phyloP scores from a whole-genome alignment of 2,113 vertebrate species.

The Balaenoptera acutorostrata region DNA sequence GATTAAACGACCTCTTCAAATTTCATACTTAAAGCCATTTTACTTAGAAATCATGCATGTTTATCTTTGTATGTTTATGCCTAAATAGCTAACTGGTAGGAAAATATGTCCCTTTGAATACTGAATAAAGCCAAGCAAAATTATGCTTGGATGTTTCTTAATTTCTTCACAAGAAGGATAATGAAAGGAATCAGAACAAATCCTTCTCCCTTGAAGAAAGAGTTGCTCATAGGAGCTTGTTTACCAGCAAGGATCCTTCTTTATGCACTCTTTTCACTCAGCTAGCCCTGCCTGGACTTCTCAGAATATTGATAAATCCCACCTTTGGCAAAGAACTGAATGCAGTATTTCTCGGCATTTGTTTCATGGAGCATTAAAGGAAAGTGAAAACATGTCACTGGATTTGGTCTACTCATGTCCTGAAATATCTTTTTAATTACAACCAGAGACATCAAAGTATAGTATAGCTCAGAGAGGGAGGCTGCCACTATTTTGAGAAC shows the following conservation, averaged over 20 bases:
- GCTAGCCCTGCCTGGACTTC: not conserved
- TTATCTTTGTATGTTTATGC: not conserved
- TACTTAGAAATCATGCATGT: not conserved
- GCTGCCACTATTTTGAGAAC: not conserved
- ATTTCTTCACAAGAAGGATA: not conserved
- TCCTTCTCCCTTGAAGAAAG: not conserved
- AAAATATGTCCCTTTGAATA: conserved; percentile 21
- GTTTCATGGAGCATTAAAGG: not conserved
- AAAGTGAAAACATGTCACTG: not conserved
- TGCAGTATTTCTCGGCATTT: conserved; percentile 12
- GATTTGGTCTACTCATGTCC: not conserved
- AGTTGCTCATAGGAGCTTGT: not conserved
- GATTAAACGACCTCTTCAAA: not conserved
- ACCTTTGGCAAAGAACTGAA: not conserved
- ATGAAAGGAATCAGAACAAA: not conserved
- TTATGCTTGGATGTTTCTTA: not conserved
- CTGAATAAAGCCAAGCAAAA: conserved; percentile 40
- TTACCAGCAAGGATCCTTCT: not conserved
- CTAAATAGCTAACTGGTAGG: not conserved
- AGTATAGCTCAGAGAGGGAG: not conserved
- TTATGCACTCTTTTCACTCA: not conserved
- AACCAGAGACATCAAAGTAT: not conserved
- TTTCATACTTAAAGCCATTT: not conserved
- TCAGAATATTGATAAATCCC: not conserved
- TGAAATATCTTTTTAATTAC: not conserved